Evolutionary conservation across 30 jellyfish, hydroid and myxozoan species (phyloP).

Genomic region (Hydractinia echinata): DNA sequence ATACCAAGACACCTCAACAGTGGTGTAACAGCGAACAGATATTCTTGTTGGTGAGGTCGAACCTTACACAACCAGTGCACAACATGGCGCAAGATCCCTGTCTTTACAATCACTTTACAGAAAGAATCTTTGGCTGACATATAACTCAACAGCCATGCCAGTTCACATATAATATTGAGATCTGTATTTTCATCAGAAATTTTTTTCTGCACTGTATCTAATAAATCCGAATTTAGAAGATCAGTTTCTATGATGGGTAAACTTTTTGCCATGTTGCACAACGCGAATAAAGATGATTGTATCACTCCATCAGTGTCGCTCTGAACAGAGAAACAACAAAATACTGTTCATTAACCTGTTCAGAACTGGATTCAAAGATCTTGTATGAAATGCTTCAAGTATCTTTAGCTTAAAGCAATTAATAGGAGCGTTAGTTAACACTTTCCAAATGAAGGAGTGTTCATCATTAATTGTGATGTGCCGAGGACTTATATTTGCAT

Average conservation of each 20-base stretch:
- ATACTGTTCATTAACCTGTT: no score
- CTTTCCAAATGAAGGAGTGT: no score
- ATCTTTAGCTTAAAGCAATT: neutral
- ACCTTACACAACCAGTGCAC: constrained; percentile 31
- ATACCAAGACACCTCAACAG: constrained; percentile 58
- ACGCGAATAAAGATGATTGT: constrained; percentile 64
- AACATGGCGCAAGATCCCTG: constrained; percentile 26
- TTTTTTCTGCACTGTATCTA: constrained; percentile 23
- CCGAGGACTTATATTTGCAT: neutral
- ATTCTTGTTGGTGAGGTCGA: constrained; percentile 32
- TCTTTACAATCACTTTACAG: constrained; percentile 5
- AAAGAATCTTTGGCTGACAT: constrained; percentile 38
- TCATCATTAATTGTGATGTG: neutral
- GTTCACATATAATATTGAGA: constrained; percentile 32
- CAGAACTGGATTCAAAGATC: neutral
- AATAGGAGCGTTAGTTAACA: no score
- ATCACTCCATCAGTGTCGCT: neutral
- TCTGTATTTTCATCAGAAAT: constrained; percentile 18
- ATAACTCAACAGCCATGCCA: constrained; percentile 61
- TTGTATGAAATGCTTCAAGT: neutral
- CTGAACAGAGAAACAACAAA: neutral
- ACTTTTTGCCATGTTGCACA: constrained; percentile 50
- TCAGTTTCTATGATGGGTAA: constrained; percentile 32
- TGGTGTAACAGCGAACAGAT: constrained; percentile 53
- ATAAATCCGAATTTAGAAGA: constrained; percentile 34